Percentiles rank a stretch among this genome's conserved stretches.
Evolutionary conservation across 2,888 invertebrate genomes (phyloP).

Genomic region (Allygus modestus): DNA sequence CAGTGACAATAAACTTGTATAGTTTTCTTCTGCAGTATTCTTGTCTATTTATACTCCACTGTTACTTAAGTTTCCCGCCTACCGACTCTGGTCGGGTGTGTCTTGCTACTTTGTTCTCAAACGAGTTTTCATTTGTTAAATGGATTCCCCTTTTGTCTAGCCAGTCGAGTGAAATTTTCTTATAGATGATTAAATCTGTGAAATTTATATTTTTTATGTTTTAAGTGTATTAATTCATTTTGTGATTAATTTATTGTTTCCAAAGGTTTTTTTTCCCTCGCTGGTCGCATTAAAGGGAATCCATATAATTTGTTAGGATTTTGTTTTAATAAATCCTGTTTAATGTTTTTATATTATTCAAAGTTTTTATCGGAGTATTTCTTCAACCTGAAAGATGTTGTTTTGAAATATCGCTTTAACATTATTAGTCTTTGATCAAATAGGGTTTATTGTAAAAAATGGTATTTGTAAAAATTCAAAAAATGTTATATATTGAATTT

Average conservation of each 20-base stretch:
- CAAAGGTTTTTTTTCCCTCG: background rate
- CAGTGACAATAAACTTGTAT: constrained; percentile 60
- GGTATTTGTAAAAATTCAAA: constrained; percentile 32
- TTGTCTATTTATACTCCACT: constrained; percentile 34
- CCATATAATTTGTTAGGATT: background rate
- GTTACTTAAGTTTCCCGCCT: constrained; percentile 33
- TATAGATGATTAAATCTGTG: background rate
- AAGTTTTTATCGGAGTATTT: background rate
- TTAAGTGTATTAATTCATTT: background rate
- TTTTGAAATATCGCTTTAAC: constrained; percentile 22
- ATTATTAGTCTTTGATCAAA: constrained; percentile 25
- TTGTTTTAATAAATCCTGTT: background rate
- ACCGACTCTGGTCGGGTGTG: constrained; percentile 8
- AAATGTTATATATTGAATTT: constrained; percentile 36
- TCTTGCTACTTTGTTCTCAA: background rate
- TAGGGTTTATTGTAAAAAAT: constrained; percentile 8
- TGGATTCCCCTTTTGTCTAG: background rate
- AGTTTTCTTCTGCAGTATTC: constrained; percentile 56
- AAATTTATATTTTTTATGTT: background rate
- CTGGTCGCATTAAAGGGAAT: background rate
- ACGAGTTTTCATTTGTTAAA: background rate
- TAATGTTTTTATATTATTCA: background rate
- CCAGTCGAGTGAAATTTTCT: background rate
- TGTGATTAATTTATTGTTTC: background rate
- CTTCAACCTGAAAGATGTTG: background rate